Base-by-base conservation (phyloP, 2,888 invertebrate genomes). In the Hypena proboscidalis region DNA sequence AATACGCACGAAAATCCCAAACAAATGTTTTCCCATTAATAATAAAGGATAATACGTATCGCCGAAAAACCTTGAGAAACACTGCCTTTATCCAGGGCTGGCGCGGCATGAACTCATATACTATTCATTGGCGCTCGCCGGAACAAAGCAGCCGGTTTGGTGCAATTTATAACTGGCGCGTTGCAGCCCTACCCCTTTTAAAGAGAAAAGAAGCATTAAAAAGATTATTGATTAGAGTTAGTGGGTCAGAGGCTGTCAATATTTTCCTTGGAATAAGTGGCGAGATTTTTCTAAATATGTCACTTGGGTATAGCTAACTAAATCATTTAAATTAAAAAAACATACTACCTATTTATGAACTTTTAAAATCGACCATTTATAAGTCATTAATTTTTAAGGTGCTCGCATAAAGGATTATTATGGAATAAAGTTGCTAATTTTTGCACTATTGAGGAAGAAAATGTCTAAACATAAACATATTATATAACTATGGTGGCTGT, bases 121-220 rank as follows among this genome's bases (percentile, higher is more conserved):
- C 56, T 58, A 63, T 63, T 66, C 63, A 63, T 63, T 66, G 67
- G 42, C 40, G 30, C 25, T 43, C 41, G 20, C 33, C 31, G 30
- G 29, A 56, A 66, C 67, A 63, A 63, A 63, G 59, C 33, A 42
- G 41, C 21, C 47, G 49, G 25, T 42, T 44, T 42, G 39, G 30
- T 42, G 52, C 56, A 48, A 52, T 62, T 55, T 65, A 63, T 58
- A 54, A 53, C 44, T 14, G 25, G 30, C 15, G 29, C 21, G 36
- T 20, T 43, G 33, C 29, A 49, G 14, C 46, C 57, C 48, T 48
- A 50, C 23, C 49, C 19, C 48, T 42, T 34, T 32, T 36, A 11
- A 21, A 21, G 11, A 31, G 36, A 22, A 29, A 35, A 53, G 41
- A 59, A 31, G 29, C 31, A 35, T 48, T 32, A 50, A 63, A 59